Evolutionary conservation across 2,888 invertebrate genomes (phyloP), one percentile per base, ranked within the genome.

Genomic region (Calliscelio sp.): DNA sequence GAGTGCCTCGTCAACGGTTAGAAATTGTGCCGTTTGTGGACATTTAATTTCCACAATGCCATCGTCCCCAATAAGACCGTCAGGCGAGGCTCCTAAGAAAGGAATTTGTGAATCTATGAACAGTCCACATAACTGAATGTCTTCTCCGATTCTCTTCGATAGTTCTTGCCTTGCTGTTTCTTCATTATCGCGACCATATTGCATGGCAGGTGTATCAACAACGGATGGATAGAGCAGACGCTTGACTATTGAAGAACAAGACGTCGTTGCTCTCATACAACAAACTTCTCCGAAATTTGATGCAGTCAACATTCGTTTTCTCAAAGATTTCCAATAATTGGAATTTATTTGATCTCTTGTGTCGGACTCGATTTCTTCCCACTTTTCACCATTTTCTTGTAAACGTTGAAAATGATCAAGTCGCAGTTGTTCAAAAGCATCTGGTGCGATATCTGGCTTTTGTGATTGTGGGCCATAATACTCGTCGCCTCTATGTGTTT

Each of bases 1-100:
- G 28, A 22, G 35, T 14, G 44, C 73, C 14, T 87, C 77, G 44
- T 77, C 7, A 46, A 53, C 2, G 35, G n/a, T 25, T n/a, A 51
- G 3, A 57, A 38, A 44, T 38, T 44, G 16, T 0, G 84, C 68
- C 16, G 20, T 1, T 1, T 11, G 0, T 7, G 35, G 79, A 70
- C 78, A 82, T 84, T 88, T 86, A 7, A 87, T 80, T 70, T 86
- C 85, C 16, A 83, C 81, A 10, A 81, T 32, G 0, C 74, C 81
- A 46, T 87, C 77, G 7, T 78, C 61, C 24, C 55, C 85, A 18
- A 85, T 84, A 1, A 84, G 11, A 7, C 86, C 85, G 70, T 87
- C 86, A 6, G 85, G 82, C 3, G 84, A 57, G 2, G 81, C 71
- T 16, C 78, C 86, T 5, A 86, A 57, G 35, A 28, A 84, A 11